A percentile compares a stretch with the other conserved stretches of the same genome.
phyloP scores from a whole-genome alignment of 2,113 vertebrate species.

The Petaurus breviceps region DNA sequence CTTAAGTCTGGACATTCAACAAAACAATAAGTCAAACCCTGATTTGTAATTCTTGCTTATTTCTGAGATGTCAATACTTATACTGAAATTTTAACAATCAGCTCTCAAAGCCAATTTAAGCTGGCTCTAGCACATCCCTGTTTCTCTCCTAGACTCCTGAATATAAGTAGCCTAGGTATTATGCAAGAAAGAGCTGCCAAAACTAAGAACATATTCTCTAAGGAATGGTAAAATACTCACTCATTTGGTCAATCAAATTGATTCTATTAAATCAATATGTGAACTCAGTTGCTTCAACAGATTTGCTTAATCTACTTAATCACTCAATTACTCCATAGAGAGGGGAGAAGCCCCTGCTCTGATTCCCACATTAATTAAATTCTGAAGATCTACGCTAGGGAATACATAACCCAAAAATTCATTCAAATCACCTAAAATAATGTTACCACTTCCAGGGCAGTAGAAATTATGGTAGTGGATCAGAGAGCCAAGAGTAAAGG shows the following conservation, averaged over 20 bases:
- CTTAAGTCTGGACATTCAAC: neutral
- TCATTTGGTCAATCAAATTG: neutral
- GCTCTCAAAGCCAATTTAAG: neutral
- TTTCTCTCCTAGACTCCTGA: neutral
- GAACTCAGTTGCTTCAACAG: neutral
- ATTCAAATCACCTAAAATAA: neutral
- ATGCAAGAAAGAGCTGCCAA: neutral
- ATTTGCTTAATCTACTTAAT: neutral
- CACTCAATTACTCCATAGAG: neutral
- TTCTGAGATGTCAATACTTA: neutral
- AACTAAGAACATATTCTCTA: neutral
- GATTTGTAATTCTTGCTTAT: neutral
- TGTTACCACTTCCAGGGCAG: neutral
- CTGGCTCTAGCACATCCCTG: neutral
- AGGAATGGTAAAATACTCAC: neutral
- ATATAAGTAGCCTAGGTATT: neutral
- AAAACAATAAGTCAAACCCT: neutral
- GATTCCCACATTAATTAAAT: neutral
- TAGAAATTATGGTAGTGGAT: neutral
- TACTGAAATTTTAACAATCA: neutral
- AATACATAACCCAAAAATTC: neutral
- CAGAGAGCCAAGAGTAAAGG: neutral
- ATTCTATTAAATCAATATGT: neutral
- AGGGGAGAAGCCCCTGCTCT: neutral
- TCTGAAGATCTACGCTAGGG: neutral